phyloP scores from a whole-genome alignment of 2,797 vertebrate species.

The Lepus townsendii region DNA sequence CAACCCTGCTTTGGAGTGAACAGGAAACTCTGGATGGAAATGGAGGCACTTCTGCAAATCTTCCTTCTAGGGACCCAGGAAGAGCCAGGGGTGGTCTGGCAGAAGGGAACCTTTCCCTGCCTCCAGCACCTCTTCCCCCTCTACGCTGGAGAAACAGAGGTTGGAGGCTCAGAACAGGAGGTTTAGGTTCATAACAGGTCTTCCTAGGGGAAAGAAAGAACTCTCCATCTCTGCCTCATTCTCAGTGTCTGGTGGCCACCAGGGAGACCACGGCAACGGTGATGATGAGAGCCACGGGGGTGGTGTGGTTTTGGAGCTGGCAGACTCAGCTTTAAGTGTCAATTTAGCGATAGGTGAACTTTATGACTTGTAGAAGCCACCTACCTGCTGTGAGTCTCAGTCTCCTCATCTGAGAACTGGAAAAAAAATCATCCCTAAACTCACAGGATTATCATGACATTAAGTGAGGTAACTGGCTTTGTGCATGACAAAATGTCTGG shows the following conservation, averaged over 20 bases:
- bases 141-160: not conserved
- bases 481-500: not conserved
- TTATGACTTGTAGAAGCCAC: not conserved
- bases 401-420: slow-evolving; percentile 7
- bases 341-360: not conserved
- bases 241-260: not conserved
- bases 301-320: not conserved
- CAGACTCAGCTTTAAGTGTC: not conserved
- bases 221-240: not conserved
- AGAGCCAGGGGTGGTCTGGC: not conserved
- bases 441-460: not conserved
- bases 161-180: not conserved
- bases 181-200: not conserved
- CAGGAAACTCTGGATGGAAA: not conserved
- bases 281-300: not conserved
- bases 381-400: not conserved
- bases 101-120: not conserved
- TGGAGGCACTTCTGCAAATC: not conserved
- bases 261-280: not conserved
- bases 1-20: not conserved
- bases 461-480: not conserved
- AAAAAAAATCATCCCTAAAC: not conserved
- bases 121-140: not conserved
- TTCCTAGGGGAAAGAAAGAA: not conserved
- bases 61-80: not conserved